These are phyloP conservation scores for Blennius ocellaris DNA, from an alignment of 2,113 vertebrate species.

Conservation along the genomic window DNA sequence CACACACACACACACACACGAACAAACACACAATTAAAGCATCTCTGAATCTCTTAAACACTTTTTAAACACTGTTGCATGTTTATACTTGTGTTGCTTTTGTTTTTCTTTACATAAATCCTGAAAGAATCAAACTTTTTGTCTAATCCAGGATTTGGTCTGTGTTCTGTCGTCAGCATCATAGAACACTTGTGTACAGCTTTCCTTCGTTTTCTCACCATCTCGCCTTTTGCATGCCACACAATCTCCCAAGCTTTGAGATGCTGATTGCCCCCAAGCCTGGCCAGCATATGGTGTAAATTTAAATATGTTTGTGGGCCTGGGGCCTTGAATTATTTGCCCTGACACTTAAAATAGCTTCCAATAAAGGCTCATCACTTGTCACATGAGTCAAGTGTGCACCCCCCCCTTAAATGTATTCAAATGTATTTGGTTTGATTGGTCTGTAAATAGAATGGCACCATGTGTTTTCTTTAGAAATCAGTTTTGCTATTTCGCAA, in stretches of 20 bases:
- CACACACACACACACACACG: constrained; percentile 60
- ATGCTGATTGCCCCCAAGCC: constrained; percentile 48
- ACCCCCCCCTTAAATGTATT: constrained; percentile 52
- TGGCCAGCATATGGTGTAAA: constrained; percentile 28
- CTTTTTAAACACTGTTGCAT: not conserved
- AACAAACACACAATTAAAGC: constrained; percentile 75
- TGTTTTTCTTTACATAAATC: constrained; percentile 62
- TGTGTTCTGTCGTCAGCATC: constrained; percentile 21
- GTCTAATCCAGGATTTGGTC: constrained; percentile 48
- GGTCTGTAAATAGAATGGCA: constrained; percentile 61
- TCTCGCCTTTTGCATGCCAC: constrained; percentile 4
- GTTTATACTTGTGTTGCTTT: constrained; percentile 52
- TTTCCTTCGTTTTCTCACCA: constrained; percentile 47
- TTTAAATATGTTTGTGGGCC: constrained; percentile 58
- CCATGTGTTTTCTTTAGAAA: constrained; percentile 62
- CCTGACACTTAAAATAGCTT: constrained; percentile 58
- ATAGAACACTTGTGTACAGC: constrained; percentile 29
- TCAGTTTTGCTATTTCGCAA: constrained; percentile 53
- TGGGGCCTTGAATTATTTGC: constrained; percentile 42
- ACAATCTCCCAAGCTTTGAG: constrained; percentile 48
- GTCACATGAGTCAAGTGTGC: constrained; percentile 60
- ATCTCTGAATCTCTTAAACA: constrained; percentile 67
- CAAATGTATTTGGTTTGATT: constrained; percentile 50
- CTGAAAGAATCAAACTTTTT: constrained; percentile 65
- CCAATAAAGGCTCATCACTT: constrained; percentile 62